phyloP scores from a whole-genome alignment of 2,888 invertebrate genomes.

The Dryobotodes eremita region DNA sequence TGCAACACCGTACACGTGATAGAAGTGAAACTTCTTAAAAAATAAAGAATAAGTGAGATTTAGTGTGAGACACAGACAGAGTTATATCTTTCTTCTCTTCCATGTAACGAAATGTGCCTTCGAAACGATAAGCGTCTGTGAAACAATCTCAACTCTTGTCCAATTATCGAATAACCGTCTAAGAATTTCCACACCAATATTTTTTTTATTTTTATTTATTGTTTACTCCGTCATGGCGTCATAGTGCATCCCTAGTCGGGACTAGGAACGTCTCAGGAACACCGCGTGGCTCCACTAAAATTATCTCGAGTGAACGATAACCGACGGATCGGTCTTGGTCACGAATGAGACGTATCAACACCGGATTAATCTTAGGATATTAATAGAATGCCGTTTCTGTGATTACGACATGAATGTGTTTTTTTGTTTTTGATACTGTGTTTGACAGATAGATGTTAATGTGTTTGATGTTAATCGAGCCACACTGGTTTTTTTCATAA shows the following conservation, averaged over 20 bases:
- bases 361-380: constrained; percentile 54
- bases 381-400: constrained; percentile 45
- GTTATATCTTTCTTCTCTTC: too few relatives aligned
- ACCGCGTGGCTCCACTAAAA: constrained; percentile 62
- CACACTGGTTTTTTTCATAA: background rate
- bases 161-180: too few relatives aligned
- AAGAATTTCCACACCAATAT: too few relatives aligned
- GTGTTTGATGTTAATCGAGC: background rate
- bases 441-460: background rate
- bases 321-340: constrained; percentile 57
- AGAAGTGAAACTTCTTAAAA: too few relatives aligned
- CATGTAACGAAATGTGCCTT: too few relatives aligned
- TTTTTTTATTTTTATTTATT: background rate
- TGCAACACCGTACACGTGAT: too few relatives aligned
- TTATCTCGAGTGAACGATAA: constrained; percentile 59
- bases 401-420: constrained; percentile 38
- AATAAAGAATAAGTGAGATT: too few relatives aligned
- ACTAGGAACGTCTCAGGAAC: constrained; percentile 34
- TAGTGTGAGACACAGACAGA: too few relatives aligned
- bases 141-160: too few relatives aligned
- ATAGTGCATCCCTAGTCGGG: constrained; percentile 4
- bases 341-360: constrained; percentile 49
- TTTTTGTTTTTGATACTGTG: background rate
- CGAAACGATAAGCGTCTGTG: too few relatives aligned
- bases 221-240: background rate